A percentile compares a stretch with the other conserved stretches of the same genome.
Evolutionary conservation across 2,888 invertebrate genomes (phyloP).

Genomic region (Orthosia cruda): DNA sequence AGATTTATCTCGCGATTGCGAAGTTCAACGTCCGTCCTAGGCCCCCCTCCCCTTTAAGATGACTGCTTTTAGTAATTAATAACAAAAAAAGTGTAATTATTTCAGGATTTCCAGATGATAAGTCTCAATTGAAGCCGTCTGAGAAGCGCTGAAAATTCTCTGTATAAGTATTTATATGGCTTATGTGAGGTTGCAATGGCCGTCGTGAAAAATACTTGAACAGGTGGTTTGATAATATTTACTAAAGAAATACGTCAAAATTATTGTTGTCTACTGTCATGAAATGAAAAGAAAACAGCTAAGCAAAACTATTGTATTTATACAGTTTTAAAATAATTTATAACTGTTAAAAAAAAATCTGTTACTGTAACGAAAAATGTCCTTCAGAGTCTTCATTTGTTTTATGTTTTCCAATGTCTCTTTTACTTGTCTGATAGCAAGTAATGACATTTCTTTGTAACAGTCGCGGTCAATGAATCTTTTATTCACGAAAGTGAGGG

Average conservation of each 20-base stretch:
- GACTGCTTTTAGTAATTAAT: conserved; percentile 87
- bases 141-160: conserved; percentile 9
- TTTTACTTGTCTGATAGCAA: background rate
- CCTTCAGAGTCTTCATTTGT: background rate
- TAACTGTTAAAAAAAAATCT: background rate
- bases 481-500: conserved; percentile 14
- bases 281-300: background rate
- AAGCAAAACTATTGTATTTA: background rate
- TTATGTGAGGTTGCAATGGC: conserved; percentile 17
- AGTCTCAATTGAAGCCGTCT: conserved; percentile 46
- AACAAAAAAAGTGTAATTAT: conserved; percentile 83
- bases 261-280: background rate
- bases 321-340: background rate
- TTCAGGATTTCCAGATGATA: conserved; percentile 78
- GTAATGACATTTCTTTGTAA: background rate
- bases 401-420: background rate
- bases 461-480: conserved; percentile 5
- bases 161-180: conserved; percentile 24
- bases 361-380: background rate
- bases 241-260: conserved; percentile 24
- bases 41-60: conserved; percentile 75
- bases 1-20: conserved; percentile 74
- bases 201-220: conserved; percentile 22
- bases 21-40: conserved; percentile 91
- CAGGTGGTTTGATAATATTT: conserved; percentile 31